Evolutionary conservation across 2,797 vertebrate species (phyloP).

Genomic region (Xenops minutus): DNA sequence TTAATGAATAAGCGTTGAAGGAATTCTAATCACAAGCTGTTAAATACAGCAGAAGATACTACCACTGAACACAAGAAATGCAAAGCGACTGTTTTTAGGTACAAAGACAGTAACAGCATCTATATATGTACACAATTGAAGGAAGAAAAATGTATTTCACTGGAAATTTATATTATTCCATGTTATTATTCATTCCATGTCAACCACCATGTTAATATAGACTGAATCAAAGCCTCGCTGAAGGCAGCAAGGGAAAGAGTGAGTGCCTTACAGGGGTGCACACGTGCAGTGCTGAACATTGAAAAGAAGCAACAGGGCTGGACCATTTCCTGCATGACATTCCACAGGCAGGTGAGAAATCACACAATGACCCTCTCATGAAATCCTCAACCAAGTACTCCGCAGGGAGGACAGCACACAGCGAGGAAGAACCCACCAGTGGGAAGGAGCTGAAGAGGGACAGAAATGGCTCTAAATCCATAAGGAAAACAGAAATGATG

Average conservation of each 20-base stretch:
- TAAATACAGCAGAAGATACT: not conserved
- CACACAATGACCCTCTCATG: fast-evolving
- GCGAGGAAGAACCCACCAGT: not conserved
- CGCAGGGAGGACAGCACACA: not conserved
- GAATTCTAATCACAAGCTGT: not conserved
- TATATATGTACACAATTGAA: not conserved
- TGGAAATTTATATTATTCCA: not conserved
- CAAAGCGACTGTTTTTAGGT: not conserved
- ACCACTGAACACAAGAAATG: not conserved
- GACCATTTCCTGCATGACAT: fast-evolving
- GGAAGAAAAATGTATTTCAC: not conserved
- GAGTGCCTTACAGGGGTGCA: not conserved
- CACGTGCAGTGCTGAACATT: not conserved
- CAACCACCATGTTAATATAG: not conserved
- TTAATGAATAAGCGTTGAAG: not conserved
- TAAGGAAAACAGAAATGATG: not conserved
- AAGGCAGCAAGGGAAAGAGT: not conserved
- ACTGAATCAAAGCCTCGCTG: not conserved
- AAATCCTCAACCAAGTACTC: not conserved
- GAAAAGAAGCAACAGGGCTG: not conserved
- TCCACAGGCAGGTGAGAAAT: not conserved
- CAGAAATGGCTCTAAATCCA: not conserved
- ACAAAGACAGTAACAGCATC: not conserved
- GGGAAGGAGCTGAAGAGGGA: not conserved
- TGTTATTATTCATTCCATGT: not conserved